Percentiles rank a stretch among this genome's conserved stretches.
Evolutionary conservation across 1,140 invertebrate species (phyloP).

Genomic region (Brachionus koreanus): DNA sequence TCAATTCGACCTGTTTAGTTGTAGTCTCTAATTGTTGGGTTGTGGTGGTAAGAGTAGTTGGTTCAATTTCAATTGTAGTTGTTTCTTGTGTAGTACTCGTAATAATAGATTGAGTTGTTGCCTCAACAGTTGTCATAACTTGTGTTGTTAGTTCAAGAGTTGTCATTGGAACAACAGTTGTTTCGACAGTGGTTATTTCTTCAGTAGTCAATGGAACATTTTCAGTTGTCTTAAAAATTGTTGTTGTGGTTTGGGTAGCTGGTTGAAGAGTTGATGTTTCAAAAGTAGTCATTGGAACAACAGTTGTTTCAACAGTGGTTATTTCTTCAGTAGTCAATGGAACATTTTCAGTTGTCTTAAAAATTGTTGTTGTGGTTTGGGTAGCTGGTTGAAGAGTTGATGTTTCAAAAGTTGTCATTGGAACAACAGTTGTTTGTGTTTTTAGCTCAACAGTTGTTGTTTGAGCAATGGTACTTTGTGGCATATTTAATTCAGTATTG

Average conservation of each 20-base stretch:
- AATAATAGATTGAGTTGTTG: neutral
- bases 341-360: neutral
- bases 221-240: neutral
- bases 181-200: neutral
- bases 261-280: neutral
- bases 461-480: neutral
- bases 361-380: neutral
- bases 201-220: neutral
- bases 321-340: neutral
- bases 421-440: neutral
- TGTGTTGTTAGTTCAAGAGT: neutral
- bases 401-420: neutral
- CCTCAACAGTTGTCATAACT: neutral
- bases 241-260: neutral
- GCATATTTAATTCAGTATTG: neutral
- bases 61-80: slow-evolving; percentile 30
- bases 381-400: neutral
- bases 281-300: neutral
- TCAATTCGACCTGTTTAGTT: neutral
- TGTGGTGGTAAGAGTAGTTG: neutral
- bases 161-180: neutral
- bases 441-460: neutral
- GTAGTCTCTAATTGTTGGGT: neutral
- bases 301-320: neutral
- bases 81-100: neutral